phyloP scores from a whole-genome alignment of 2,113 vertebrate genomes.

The Pituophis catenifer region DNA sequence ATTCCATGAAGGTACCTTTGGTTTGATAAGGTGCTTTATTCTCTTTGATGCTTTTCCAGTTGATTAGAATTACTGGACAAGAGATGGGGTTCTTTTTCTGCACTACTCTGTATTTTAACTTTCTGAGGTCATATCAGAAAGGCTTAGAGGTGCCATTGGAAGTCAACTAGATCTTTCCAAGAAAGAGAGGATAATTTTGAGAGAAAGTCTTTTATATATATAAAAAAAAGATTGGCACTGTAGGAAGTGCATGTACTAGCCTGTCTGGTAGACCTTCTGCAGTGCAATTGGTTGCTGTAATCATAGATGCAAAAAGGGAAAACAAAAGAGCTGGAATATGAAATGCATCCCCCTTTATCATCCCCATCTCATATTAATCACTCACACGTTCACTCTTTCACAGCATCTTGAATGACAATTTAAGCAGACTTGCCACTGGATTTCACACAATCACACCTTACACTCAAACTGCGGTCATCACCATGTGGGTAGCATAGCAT shows the following conservation, averaged over 20 bases:
- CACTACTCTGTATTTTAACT: neutral
- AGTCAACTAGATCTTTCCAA: neutral
- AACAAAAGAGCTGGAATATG: constrained; percentile 28
- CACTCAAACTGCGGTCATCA: constrained; percentile 24
- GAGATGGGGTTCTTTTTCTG: constrained; percentile 25
- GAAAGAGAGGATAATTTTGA: neutral
- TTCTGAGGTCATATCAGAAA: neutral
- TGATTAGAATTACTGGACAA: neutral
- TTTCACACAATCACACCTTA: constrained; percentile 19
- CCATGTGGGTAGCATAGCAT: constrained; percentile 37
- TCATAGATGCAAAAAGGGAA: constrained; percentile 44
- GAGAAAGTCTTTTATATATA: constrained; percentile 46
- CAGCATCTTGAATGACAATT: constrained; percentile 33
- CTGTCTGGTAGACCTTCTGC: constrained; percentile 48
- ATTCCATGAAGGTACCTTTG: neutral
- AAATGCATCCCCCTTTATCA: constrained; percentile 29
- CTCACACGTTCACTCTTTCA: neutral
- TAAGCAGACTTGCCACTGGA: constrained; percentile 53
- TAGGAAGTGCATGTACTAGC: constrained; percentile 54
- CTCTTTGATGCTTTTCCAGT: neutral
- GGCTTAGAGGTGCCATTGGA: neutral
- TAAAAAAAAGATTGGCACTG: constrained; percentile 42
- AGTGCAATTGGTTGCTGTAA: constrained; percentile 54
- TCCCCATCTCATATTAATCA: constrained; percentile 7
- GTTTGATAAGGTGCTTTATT: neutral